Conservation (phyloP, 2,113 vertebrate species). For the Alligator mississippiensis region DNA sequence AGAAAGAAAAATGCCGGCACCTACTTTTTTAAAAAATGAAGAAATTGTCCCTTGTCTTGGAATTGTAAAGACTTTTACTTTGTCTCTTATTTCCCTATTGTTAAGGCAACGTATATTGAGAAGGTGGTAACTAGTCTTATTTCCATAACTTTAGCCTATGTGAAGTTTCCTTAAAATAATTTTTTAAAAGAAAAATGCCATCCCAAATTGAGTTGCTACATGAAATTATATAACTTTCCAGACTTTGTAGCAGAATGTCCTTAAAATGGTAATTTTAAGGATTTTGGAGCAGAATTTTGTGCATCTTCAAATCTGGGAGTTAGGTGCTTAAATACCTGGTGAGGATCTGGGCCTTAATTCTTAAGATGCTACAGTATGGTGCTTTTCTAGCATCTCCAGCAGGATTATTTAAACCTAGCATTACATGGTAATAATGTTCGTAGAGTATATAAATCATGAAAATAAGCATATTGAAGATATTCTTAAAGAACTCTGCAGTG, state of each 20-base stretch:
- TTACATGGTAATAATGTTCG: background rate
- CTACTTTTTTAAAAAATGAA: background rate
- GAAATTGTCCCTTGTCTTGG: background rate
- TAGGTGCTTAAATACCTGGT: fast-evolving
- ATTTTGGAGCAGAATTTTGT: fast-evolving
- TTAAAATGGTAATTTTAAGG: background rate
- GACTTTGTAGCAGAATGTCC: background rate
- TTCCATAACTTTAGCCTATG: background rate
- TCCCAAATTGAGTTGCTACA: background rate
- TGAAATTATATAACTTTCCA: background rate
- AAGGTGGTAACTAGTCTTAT: background rate
- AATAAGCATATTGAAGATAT: background rate
- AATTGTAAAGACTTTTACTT: background rate
- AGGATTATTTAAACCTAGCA: background rate
- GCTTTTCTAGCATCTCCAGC: background rate
- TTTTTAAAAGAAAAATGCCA: background rate
- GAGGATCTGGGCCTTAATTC: background rate
- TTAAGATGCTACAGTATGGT: background rate
- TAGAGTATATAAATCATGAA: background rate
- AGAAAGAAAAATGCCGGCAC: background rate
- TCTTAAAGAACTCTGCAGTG: background rate
- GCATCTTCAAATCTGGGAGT: background rate
- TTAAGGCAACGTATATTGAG: background rate
- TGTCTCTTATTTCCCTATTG: background rate
- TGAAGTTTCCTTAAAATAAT: background rate